phyloP scores from a whole-genome alignment of 1,140 invertebrate species.

The Drosophila ohnishii region DNA sequence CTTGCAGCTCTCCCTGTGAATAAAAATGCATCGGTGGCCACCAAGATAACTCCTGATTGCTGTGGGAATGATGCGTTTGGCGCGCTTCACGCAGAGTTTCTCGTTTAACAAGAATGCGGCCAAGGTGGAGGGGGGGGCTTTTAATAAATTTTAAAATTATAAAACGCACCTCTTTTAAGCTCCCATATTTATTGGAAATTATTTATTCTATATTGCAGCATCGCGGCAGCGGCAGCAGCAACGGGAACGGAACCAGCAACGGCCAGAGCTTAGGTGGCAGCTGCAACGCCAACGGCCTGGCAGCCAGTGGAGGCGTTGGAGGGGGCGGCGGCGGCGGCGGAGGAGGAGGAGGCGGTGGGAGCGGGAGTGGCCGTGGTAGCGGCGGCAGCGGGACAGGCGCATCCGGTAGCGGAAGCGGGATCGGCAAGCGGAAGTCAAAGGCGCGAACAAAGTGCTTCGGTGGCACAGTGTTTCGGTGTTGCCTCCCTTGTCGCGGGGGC shows the following conservation, averaged over 20 bases:
- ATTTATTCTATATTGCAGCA: slow-evolving; percentile 36
- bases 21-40: slow-evolving; percentile 20
- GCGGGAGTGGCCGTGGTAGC: slow-evolving; percentile 35
- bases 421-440: slow-evolving; percentile 71
- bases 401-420: slow-evolving; percentile 24
- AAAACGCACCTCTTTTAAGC: neutral
- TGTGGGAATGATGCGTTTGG: slow-evolving; percentile 75
- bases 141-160: neutral
- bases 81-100: slow-evolving; percentile 69
- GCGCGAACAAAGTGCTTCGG: slow-evolving; percentile 78
- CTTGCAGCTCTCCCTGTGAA: slow-evolving; percentile 20
- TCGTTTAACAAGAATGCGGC: slow-evolving; percentile 69
- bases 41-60: slow-evolving; percentile 28
- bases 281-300: slow-evolving; percentile 66
- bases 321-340: slow-evolving; percentile 37
- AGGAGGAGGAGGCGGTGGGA: slow-evolving; percentile 17
- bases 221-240: slow-evolving; percentile 61
- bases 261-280: slow-evolving; percentile 50
- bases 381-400: slow-evolving; percentile 19
- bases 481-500: slow-evolving; percentile 87
- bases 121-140: slow-evolving; percentile 46
- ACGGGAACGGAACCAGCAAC: slow-evolving; percentile 43
- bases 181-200: neutral
- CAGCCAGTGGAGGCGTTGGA: slow-evolving; percentile 56
- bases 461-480: slow-evolving; percentile 87